Conservation (phyloP, 2,113 vertebrate species). For the Phalacrocorax aristotelis region DNA sequence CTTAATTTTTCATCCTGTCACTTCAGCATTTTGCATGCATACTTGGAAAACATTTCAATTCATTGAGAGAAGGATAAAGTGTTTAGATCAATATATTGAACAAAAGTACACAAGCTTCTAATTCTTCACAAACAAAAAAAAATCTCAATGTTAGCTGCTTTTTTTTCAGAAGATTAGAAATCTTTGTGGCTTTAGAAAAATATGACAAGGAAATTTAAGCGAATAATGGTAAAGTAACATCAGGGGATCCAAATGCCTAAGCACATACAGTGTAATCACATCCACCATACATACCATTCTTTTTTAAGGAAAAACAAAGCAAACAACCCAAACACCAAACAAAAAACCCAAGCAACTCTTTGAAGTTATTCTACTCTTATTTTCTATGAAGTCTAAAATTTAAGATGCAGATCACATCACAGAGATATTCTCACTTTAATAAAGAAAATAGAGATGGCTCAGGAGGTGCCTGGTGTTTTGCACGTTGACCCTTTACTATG, state of each 20-base stretch:
- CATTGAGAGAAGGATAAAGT: not conserved
- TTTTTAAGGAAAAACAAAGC: not conserved
- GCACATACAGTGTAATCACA: not conserved
- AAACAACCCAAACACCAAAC: not conserved
- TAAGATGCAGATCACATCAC: not conserved
- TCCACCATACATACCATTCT: not conserved
- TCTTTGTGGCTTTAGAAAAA: not conserved
- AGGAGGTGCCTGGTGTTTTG: not conserved
- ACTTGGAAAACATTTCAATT: not conserved
- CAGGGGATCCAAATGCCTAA: not conserved
- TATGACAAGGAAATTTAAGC: not conserved
- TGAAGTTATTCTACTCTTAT: not conserved
- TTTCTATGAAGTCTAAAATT: not conserved
- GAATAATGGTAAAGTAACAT: not conserved
- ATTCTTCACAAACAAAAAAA: not conserved
- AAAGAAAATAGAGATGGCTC: not conserved
- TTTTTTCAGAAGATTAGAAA: not conserved
- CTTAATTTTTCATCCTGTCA: slow-evolving; percentile 10
- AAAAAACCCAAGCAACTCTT: not conserved
- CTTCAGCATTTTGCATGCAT: not conserved
- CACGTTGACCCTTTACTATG: not conserved
- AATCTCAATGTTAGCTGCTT: not conserved
- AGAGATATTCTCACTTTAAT: not conserved
- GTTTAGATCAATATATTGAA: not conserved
- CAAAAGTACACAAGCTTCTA: not conserved